phyloP scores from a whole-genome alignment of 2,888 invertebrate species.

The Noctua comes region DNA sequence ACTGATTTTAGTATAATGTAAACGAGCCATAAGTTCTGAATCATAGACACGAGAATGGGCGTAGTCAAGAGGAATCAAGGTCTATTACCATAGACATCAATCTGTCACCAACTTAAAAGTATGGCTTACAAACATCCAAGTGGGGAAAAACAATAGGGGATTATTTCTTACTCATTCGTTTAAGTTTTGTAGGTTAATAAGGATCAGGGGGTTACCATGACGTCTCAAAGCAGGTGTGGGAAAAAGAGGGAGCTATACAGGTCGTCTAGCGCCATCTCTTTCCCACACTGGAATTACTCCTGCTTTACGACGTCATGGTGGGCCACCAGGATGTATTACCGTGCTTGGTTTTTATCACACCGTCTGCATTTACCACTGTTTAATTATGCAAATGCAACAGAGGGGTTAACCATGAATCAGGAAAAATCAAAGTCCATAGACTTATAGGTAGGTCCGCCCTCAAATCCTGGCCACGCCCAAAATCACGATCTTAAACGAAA shows the following conservation, averaged over 20 bases:
- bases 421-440: background rate
- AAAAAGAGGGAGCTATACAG: no score
- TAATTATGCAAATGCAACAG: background rate
- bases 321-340: background rate
- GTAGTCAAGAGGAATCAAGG: background rate
- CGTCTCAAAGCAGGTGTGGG: no score
- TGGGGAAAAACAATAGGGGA: background rate
- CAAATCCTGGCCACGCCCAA: constrained; percentile 21
- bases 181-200: background rate
- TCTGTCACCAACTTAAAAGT: background rate
- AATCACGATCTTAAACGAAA: constrained; percentile 16
- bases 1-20: constrained; percentile 56
- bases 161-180: background rate
- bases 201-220: no score
- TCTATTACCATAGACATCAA: background rate
- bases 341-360: background rate
- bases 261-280: no score
- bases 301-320: no score
- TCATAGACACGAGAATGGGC: constrained; percentile 24
- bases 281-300: no score
- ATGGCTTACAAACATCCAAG: background rate
- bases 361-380: background rate
- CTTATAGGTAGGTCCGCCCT: background rate
- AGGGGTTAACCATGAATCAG: background rate
- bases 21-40: constrained; percentile 39